Conservation (phyloP, 2,797 vertebrate species). For the Amblyraja radiata region DNA sequence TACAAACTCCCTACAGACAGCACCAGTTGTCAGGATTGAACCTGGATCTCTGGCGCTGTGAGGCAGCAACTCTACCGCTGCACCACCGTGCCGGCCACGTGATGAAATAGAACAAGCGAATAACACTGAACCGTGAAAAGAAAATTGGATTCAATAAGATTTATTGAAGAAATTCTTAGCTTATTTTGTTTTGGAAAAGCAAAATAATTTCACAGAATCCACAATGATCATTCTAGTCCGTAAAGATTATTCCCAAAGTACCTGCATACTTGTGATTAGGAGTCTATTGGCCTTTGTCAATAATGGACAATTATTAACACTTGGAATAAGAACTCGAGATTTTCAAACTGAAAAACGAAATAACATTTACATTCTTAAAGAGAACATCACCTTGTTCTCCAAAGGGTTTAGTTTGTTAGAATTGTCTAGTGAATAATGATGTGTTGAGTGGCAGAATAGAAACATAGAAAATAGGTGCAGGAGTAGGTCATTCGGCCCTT, state of each 20-base stretch:
- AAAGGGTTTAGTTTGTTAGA: neutral
- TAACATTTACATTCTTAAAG: slow-evolving; percentile 24
- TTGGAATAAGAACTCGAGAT: slow-evolving; percentile 9
- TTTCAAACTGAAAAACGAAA: neutral
- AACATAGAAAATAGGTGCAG: neutral
- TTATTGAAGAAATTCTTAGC: slow-evolving; percentile 16
- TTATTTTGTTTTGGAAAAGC: slow-evolving; percentile 8
- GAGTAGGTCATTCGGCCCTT: no score
- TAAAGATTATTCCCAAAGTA: neutral
- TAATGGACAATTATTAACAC: neutral
- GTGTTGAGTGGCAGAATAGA: no score
- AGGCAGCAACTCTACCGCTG: no score
- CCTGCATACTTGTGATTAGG: neutral
- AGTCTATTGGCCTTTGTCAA: neutral
- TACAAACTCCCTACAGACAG: no score
- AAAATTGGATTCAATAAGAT: neutral
- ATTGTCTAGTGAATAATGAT: neutral
- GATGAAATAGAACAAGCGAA: neutral
- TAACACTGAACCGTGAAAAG: neutral
- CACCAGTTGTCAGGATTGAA: no score
- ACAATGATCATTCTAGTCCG: neutral
- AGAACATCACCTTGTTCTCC: neutral
- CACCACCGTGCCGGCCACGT: neutral
- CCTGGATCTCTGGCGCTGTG: no score
- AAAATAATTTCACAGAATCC: slow-evolving; percentile 2